phyloP scores from a whole-genome alignment of 92 coral and sea anemone genomes.

The Pocillopora grandis region DNA sequence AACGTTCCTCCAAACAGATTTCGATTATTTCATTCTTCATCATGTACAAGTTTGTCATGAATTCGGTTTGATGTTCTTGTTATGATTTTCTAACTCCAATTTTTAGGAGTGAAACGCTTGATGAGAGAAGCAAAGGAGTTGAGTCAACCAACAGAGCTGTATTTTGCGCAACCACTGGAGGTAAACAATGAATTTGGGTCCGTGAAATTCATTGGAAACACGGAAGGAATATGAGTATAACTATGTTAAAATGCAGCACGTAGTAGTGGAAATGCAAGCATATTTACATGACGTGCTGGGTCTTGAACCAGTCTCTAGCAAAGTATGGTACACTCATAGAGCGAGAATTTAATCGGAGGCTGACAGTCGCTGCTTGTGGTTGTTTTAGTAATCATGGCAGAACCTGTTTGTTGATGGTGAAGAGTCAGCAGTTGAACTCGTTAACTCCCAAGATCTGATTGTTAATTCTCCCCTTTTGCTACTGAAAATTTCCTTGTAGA shows the following conservation, averaged over 20 bases:
- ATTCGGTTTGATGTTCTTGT: background rate
- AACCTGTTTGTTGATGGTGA: no score
- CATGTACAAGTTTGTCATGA: background rate
- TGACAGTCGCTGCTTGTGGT: no score
- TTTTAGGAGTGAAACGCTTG: conserved; percentile 92
- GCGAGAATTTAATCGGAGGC: no score
- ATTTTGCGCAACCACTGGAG: conserved; percentile 97
- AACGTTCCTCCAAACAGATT: background rate
- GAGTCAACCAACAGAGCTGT: conserved; percentile 80
- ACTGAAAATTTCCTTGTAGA: no score
- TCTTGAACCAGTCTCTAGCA: no score
- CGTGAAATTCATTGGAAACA: background rate
- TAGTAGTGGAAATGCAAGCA: no score
- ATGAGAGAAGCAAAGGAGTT: conserved; percentile 98
- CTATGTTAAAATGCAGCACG: background rate
- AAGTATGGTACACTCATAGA: no score
- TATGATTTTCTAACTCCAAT: conserved; percentile 2
- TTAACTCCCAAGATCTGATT: no score
- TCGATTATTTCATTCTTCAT: background rate
- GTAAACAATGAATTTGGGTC: conserved; percentile 31
- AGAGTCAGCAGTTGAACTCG: no score
- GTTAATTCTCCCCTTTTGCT: no score
- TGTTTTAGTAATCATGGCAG: no score
- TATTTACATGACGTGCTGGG: no score
- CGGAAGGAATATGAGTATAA: background rate